phyloP scores from a whole-genome alignment of 2,797 vertebrate genomes.

The Cephalopachus bancanus region DNA sequence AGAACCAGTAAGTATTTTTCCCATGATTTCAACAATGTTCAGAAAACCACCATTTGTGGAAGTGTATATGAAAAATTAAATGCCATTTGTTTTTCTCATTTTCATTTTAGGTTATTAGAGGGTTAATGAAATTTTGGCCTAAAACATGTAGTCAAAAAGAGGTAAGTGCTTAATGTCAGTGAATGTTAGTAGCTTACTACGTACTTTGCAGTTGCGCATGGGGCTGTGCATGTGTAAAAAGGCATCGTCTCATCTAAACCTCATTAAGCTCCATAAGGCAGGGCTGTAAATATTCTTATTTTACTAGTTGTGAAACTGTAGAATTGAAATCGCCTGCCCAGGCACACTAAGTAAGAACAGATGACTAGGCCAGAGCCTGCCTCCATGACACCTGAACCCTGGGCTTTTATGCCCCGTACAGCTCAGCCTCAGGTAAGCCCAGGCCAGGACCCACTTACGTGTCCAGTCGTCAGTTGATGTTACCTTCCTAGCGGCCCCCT shows the following conservation, averaged over 20 bases:
- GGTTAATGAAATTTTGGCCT: slow-evolving; percentile 99
- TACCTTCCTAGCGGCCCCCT: background rate
- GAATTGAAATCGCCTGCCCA: background rate
- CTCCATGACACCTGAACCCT: background rate
- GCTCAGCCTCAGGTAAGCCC: background rate
- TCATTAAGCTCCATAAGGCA: background rate
- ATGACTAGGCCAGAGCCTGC: background rate
- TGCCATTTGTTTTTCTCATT: slow-evolving; percentile 63
- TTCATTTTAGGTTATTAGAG: slow-evolving; percentile 96
- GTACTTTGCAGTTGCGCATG: background rate
- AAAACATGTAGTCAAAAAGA: slow-evolving; percentile 99
- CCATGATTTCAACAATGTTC: background rate
- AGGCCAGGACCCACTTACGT: background rate
- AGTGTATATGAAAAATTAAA: slow-evolving; percentile 58
- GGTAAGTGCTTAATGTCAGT: slow-evolving; percentile 87
- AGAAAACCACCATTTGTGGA: background rate
- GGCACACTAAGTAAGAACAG: background rate
- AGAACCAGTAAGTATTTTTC: slow-evolving; percentile 94
- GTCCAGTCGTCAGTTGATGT: background rate
- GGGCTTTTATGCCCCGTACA: background rate
- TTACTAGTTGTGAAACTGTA: background rate
- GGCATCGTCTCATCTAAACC: background rate
- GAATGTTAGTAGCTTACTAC: background rate
- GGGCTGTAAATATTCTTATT: background rate
- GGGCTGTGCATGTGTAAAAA: background rate